Base-by-base conservation (phyloP, 2,888 invertebrate species). In the Cryptops parisi region DNA sequence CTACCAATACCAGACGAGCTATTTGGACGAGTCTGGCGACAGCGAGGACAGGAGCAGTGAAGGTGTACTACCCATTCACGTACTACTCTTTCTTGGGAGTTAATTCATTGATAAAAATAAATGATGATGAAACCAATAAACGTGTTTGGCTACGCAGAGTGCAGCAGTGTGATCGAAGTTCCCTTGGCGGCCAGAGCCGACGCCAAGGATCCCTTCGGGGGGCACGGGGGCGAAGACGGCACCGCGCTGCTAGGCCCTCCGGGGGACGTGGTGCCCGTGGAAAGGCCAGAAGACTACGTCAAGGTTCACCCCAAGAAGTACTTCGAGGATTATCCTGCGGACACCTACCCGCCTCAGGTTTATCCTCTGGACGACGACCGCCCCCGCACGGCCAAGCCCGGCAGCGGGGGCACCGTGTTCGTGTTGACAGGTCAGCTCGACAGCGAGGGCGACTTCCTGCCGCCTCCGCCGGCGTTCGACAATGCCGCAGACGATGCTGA, bases 91-190 rank as follows among this genome's bases (percentile, higher is more conserved):
- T n/a, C n/a, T n/a, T n/a, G n/a, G n/a, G n/a, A n/a, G n/a, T n/a
- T n/a, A n/a, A n/a, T n/a, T n/a, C n/a, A n/a, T n/a, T n/a, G n/a
- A n/a, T n/a, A n/a, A n/a, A n/a, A n/a, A n/a, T n/a, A n/a, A n/a
- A n/a, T n/a, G n/a, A n/a, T n/a, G n/a, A n/a, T n/a, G n/a, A n/a
- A n/a, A n/a, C n/a, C n/a, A n/a, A n/a, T n/a, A n/a, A n/a, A n/a
- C n/a, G n/a, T n/a, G n/a, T n/a, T n/a, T n/a, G n/a, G n/a, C n/a
- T n/a, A n/a, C n/a, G n/a, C n/a, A n/a, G 51, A 51, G 26, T 51
- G 51, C 43, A 51, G 51, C 51, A 51, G 51, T 21, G 51, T 51
- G n/a, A 51, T 51, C 19, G 51, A 51, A 43, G 26, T 51, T 22
- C 51, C 51, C 12, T 2, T 51, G 2, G 41, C 40, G 19, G 17